These are phyloP conservation scores for Zingel zingel DNA, from an alignment of 2,113 vertebrate species.

Conservation along the genomic window DNA sequence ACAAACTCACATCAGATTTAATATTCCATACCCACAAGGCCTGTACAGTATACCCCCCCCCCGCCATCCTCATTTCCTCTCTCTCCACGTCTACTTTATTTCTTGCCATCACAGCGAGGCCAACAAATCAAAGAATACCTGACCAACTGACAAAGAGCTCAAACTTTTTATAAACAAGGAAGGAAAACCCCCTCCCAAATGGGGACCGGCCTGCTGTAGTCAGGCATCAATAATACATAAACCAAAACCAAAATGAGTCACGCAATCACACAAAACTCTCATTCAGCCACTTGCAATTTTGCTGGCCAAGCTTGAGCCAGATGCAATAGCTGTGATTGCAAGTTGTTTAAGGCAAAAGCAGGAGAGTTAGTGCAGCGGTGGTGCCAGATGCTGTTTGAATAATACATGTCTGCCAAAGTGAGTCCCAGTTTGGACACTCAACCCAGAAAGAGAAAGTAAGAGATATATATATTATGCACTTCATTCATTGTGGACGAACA, in stretches of 20 bases:
- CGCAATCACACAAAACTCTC: slow-evolving; percentile 3
- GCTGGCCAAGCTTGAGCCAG: slow-evolving; percentile 17
- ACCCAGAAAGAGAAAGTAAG: slow-evolving; percentile 5
- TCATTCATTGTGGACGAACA: not conserved
- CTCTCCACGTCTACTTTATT: not conserved
- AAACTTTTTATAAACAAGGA: slow-evolving; percentile 29
- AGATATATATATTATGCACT: not conserved
- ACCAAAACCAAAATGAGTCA: not conserved
- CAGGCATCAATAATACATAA: slow-evolving; percentile 21
- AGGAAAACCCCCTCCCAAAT: not conserved
- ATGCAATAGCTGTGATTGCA: slow-evolving; percentile 10
- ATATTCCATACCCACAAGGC: slow-evolving; percentile 34
- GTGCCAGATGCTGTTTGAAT: slow-evolving; percentile 66
- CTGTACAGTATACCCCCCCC: not conserved
- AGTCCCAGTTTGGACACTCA: slow-evolving; percentile 31
- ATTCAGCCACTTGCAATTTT: not conserved
- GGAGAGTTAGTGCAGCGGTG: slow-evolving; percentile 11
- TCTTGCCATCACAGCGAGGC: slow-evolving; percentile 13
- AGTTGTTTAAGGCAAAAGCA: slow-evolving; percentile 19
- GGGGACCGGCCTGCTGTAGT: not conserved
- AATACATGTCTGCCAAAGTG: slow-evolving; percentile 40
- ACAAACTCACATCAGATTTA: slow-evolving; percentile 55
- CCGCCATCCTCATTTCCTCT: not conserved
- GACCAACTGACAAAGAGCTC: slow-evolving; percentile 6
- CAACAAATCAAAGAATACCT: slow-evolving; percentile 24